These are phyloP conservation scores for Probaryconus sp. DNA, from an alignment of 1,140 invertebrate genomes.

Conservation along the genomic window DNA sequence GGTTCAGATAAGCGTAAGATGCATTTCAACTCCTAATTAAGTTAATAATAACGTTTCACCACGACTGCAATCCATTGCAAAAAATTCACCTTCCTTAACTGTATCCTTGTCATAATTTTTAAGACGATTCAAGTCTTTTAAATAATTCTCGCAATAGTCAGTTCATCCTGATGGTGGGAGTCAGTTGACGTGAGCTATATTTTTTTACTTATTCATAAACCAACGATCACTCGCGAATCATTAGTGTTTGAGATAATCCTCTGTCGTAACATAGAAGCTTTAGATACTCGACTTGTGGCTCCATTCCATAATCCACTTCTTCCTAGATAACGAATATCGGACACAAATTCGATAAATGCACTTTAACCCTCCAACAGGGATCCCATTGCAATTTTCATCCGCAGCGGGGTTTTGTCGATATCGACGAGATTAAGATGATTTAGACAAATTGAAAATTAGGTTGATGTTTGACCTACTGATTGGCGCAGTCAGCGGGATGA, in stretches of 20 bases:
- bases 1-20: conserved; percentile 42
- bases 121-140: too few relatives aligned
- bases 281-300: conserved; percentile 4
- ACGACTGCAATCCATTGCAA: too few relatives aligned
- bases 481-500: too few relatives aligned
- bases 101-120: too few relatives aligned
- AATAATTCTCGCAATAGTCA: too few relatives aligned
- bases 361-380: conserved; percentile 19
- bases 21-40: conserved; percentile 49
- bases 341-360: conserved; percentile 46
- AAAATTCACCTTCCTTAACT: too few relatives aligned
- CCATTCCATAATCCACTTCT: conserved; percentile 46
- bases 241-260: conserved; percentile 22
- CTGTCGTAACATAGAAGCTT: conserved; percentile 20
- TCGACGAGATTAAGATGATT: conserved; percentile 29
- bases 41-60: too few relatives aligned
- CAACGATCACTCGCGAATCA: conserved; percentile 9
- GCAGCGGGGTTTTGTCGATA: conserved; percentile 8
- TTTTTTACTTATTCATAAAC: conserved; percentile 1
- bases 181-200: too few relatives aligned
- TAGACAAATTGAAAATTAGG: conserved; percentile 38
- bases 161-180: too few relatives aligned
- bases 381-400: conserved; percentile 27
- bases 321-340: conserved; percentile 36
- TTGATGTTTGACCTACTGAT: conserved; percentile 23